A percentile compares a stretch with the other conserved stretches of the same genome.
Evolutionary conservation across 1,140 invertebrate genomes (phyloP).

Genomic region (Belonocnema kinseyi): DNA sequence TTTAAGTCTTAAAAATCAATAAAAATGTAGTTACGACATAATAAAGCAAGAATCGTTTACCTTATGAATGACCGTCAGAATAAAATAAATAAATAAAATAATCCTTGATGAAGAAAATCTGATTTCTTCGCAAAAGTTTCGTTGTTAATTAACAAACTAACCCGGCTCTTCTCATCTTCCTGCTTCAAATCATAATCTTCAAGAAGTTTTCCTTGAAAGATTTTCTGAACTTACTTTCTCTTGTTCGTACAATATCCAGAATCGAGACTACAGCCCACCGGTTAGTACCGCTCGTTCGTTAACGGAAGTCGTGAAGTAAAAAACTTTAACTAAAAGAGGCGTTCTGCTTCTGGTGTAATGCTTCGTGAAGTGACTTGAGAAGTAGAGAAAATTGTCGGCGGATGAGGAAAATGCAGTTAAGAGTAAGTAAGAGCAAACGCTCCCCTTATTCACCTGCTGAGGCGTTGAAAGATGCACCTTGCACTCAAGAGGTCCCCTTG

Average conservation of each 20-base stretch:
- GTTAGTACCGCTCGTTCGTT: conserved; percentile 19
- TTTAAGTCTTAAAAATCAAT: too few species aligned
- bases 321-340: neutral
- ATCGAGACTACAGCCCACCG: neutral
- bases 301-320: conserved; percentile 20
- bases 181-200: conserved; percentile 14
- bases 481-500: neutral
- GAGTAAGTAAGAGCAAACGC: conserved; percentile 12
- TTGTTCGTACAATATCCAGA: neutral
- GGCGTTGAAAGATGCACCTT: conserved; percentile 23
- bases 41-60: too few species aligned
- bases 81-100: too few species aligned
- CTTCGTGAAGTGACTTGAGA: conserved; percentile 2
- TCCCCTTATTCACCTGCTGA: conserved; percentile 14
- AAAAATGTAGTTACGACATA: too few species aligned
- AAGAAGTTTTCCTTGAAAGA: neutral
- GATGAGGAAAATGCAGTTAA: neutral
- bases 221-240: conserved; percentile 3
- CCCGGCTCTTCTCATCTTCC: neutral
- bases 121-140: too few species aligned
- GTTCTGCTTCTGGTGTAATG: conserved; percentile 1
- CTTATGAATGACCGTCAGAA: too few species aligned
- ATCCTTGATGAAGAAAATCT: neutral
- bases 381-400: conserved; percentile 12
- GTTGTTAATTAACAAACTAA: conserved; percentile 2